Evolutionary conservation across 2,888 invertebrate species (phyloP).

Genomic region (Trilocha varians): DNA sequence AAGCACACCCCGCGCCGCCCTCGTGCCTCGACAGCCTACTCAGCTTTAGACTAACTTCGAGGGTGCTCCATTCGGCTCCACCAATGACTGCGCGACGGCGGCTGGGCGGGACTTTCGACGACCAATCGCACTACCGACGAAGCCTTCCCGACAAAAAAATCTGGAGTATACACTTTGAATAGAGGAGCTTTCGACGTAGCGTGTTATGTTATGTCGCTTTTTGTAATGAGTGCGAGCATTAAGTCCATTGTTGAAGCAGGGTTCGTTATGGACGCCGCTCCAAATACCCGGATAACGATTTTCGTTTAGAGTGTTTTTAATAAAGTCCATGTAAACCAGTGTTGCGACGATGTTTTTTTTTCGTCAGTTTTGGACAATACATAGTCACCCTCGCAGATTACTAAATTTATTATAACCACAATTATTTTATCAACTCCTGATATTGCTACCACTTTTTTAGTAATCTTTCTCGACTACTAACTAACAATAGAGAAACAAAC

Average conservation of each 20-base stretch:
- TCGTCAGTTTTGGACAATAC: conserved; percentile 7
- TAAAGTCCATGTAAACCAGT: conserved; percentile 63
- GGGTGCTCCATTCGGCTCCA: conserved; percentile 59
- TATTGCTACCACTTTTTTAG: too few relatives aligned
- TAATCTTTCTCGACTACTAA: too few relatives aligned
- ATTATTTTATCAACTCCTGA: too few relatives aligned
- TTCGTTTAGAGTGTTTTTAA: conserved; percentile 71
- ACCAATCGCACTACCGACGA: conserved; percentile 44
- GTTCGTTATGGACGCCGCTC: conserved; percentile 70
- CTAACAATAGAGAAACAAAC: background rate
- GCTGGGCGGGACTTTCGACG: conserved; percentile 51
- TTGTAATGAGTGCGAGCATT: conserved; percentile 72
- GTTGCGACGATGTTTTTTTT: conserved; percentile 42
- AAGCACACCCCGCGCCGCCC: conserved; percentile 70
- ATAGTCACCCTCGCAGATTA: conserved; percentile 6
- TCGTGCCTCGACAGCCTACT: conserved; percentile 70
- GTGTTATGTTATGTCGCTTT: conserved; percentile 72
- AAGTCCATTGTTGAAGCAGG: conserved; percentile 71
- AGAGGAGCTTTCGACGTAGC: conserved; percentile 69
- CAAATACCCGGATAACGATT: conserved; percentile 68
- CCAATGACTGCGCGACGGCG: conserved; percentile 46
- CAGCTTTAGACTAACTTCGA: conserved; percentile 58
- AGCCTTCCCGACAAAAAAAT: conserved; percentile 66
- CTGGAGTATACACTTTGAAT: conserved; percentile 71
- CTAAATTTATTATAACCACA: conserved; percentile 1